Conservation (phyloP, 1,140 invertebrate species). For the Babylonia areolata region DNA sequence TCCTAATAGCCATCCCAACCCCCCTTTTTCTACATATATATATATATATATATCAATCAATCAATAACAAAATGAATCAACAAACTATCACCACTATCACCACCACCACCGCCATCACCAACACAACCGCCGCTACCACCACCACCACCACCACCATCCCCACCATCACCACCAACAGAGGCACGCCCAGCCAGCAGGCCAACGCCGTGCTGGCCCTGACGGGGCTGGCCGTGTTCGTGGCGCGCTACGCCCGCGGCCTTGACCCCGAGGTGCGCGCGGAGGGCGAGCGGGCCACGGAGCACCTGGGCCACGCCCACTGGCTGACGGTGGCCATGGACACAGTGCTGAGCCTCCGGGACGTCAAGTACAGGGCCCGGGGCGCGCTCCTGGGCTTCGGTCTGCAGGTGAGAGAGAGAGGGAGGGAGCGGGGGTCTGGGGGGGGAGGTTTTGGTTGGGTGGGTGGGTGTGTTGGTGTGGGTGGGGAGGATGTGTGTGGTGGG, state of each 20-base stretch:
- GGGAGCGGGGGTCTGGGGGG: no score
- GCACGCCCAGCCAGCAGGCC: slow-evolving; percentile 58
- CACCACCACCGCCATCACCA: no score
- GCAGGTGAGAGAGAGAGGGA: slow-evolving; percentile 49
- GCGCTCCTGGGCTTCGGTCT: slow-evolving; percentile 58
- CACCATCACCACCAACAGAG: slow-evolving; percentile 41
- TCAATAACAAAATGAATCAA: no score
- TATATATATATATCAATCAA: no score
- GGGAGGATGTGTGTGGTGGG: no score
- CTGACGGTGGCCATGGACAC: slow-evolving; percentile 57
- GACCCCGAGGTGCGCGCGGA: slow-evolving; percentile 45
- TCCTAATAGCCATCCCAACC: neutral
- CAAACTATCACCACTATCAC: no score
- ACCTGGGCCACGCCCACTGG: slow-evolving; percentile 60
- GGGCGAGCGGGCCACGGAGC: slow-evolving; percentile 47
- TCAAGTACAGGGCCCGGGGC: slow-evolving; percentile 51
- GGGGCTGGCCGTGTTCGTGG: slow-evolving; percentile 51
- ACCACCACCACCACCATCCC: no score
- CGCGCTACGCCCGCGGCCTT: slow-evolving; percentile 46
- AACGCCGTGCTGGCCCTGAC: slow-evolving; percentile 59
- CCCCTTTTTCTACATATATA: neutral
- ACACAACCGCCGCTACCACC: no score
- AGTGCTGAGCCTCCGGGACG: slow-evolving; percentile 58
- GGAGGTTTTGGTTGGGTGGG: no score
- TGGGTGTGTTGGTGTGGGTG: no score